Evolutionary conservation across 2,113 vertebrate genomes (phyloP), one percentile per base, ranked within the genome.

Genomic region (Dipodomys ordii): DNA sequence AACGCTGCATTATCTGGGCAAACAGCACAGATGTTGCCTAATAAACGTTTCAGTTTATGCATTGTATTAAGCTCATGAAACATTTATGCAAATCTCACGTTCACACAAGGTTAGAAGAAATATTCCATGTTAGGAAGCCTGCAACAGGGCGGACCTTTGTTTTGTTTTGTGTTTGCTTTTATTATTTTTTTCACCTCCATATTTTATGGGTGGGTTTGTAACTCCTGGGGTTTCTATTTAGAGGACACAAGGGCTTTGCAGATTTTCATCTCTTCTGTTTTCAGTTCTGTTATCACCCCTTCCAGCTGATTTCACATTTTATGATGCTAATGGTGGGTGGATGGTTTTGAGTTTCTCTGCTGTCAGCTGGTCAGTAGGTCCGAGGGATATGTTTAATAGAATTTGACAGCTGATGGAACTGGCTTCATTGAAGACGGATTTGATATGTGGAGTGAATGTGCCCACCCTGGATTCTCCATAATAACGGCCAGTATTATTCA

Each of bases 271-370:
- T 97, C 97, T 98, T 98, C 98, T 98, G 98, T 98, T 97, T 98
- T 98, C 97, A 96, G 98, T 97, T 98, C 97, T 97, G 97, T 98
- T 98, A 98, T 97, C 98, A 97, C 99, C 99, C 98, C 99, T 99
- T 99, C 99, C 99, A 99, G 99, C 98, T 99, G 99, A 99, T 99
- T 99, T 99, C 99, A 99, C 99, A 99, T 99, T 99, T 99, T 99
- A 98, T 99, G 99, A 99, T 99, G 99, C 98, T 99, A 99, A 99
- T 99, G 98, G 98, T 97, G 98, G 98, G 98, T 98, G 98, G 98
- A 98, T 62, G 98, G 98, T 98, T 98, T 98, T 98, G 98, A 98
- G 99, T 99, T 99, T 99, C 99, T 98, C 98, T 98, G 98, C 98
- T 99, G 99, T 99, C 99, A 99, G 99, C 99, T 99, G 99, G 99